These are phyloP conservation scores for Gnatocerus cornutus DNA, from an alignment of 2,888 invertebrate species.

Conservation along the genomic window DNA sequence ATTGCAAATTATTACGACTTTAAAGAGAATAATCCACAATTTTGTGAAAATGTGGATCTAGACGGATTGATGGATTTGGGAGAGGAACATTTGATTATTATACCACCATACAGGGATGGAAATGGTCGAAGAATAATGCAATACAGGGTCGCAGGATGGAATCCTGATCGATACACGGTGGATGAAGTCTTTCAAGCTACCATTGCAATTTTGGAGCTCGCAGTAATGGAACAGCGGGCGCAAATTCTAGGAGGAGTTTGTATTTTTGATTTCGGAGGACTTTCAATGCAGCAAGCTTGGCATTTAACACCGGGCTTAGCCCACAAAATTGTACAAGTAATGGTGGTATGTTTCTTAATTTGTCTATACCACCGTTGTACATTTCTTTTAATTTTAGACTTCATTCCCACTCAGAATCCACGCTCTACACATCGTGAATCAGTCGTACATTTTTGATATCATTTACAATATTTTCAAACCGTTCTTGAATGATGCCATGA, in stretches of 20 bases:
- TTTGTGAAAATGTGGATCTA: conserved; percentile 80
- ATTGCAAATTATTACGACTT: conserved; percentile 84
- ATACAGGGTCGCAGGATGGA: conserved; percentile 84
- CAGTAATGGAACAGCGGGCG: conserved; percentile 81
- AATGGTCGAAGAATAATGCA: conserved; percentile 82
- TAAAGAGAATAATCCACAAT: conserved; percentile 80
- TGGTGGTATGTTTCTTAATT: conserved; percentile 77
- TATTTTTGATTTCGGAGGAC: conserved; percentile 83
- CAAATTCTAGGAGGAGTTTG: conserved; percentile 86
- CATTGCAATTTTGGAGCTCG: conserved; percentile 81
- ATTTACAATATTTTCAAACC: conserved; percentile 87
- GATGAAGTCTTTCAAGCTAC: conserved; percentile 84
- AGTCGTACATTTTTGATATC: conserved; percentile 87
- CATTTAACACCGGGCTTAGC: conserved; percentile 83
- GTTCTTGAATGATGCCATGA: conserved; percentile 80
- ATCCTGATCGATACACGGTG: conserved; percentile 77
- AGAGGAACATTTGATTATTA: conserved; percentile 80
- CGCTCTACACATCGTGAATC: conserved; percentile 85
- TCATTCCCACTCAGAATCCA: conserved; percentile 83
- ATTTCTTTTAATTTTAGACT: conserved; percentile 71
- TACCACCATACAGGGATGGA: conserved; percentile 85
- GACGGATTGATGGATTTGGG: conserved; percentile 78
- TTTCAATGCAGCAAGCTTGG: conserved; percentile 82
- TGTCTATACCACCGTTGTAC: background rate
- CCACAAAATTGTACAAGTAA: conserved; percentile 78